Evolutionary conservation across 2,113 vertebrate genomes (phyloP).

Genomic region (Chaetops frenatus): DNA sequence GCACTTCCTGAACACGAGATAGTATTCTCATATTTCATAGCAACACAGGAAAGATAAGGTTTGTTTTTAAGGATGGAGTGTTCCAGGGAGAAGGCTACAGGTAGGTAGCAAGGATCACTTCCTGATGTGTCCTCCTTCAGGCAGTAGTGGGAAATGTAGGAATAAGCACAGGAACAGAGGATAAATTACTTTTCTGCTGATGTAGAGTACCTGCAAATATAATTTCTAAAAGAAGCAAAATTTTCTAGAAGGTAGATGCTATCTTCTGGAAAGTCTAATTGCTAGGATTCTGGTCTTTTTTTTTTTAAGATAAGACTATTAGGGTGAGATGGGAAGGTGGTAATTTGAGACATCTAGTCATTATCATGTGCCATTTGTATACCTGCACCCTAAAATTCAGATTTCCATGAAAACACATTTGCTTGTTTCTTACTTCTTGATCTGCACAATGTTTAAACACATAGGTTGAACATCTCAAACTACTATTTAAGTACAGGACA

Average conservation of each 20-base stretch:
- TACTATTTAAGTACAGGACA: background rate
- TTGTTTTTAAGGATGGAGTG: background rate
- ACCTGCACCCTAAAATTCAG: background rate
- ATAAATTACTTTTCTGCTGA: background rate
- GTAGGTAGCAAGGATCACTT: background rate
- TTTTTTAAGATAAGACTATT: background rate
- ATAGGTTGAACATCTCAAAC: rapidly evolving
- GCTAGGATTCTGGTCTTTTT: background rate
- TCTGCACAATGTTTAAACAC: background rate
- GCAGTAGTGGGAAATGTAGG: background rate
- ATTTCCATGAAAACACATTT: background rate
- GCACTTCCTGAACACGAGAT: background rate
- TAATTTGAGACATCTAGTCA: background rate
- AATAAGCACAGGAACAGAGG: background rate
- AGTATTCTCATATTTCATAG: background rate
- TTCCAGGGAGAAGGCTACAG: background rate
- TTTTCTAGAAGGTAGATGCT: background rate
- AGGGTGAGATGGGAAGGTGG: background rate
- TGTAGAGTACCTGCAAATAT: background rate
- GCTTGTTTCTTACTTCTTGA: background rate
- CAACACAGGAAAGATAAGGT: background rate
- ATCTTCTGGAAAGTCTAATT: background rate
- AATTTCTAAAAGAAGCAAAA: background rate
- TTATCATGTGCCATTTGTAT: background rate
- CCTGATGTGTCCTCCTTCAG: background rate